Conservation (phyloP, 2,797 vertebrate species). For the Zenarchopterus dispar region DNA sequence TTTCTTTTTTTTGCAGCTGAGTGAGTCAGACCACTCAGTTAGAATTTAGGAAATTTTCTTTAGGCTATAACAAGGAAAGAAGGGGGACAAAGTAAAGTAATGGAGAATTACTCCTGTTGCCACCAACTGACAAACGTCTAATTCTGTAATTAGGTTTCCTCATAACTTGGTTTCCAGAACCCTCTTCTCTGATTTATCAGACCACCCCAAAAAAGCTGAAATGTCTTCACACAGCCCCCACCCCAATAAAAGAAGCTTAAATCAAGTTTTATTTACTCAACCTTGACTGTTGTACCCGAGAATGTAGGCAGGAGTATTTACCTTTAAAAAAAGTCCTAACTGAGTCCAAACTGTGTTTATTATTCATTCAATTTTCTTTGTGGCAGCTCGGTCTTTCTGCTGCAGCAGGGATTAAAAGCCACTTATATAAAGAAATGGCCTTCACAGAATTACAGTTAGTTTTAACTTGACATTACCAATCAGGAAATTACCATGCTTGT, state of each 20-base stretch:
- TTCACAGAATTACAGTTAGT: constrained; percentile 28
- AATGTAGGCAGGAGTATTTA: constrained; percentile 35
- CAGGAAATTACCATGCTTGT: constrained; percentile 44
- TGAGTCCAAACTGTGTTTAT: constrained; percentile 48
- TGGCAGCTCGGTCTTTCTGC: constrained; percentile 38
- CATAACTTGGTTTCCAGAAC: too few species aligned
- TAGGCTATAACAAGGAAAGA: too few species aligned
- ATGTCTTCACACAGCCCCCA: constrained; percentile 6
- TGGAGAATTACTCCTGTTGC: too few species aligned
- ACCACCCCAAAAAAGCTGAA: constrained; percentile 35
- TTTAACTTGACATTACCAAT: constrained; percentile 33
- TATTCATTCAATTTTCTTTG: constrained; percentile 64
- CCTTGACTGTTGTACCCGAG: constrained; percentile 35
- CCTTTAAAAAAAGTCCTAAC: constrained; percentile 31
- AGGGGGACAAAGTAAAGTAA: too few species aligned
- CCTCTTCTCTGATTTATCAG: too few species aligned
- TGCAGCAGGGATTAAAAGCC: constrained; percentile 51
- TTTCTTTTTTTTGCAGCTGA: too few species aligned
- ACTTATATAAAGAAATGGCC: constrained; percentile 39
- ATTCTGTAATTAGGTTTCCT: too few species aligned
- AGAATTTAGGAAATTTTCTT: too few species aligned
- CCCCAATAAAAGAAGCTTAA: constrained; percentile 21
- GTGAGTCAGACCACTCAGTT: too few species aligned
- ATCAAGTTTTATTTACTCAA: constrained; percentile 47
- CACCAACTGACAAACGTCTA: too few species aligned